These are phyloP conservation scores for Mionectes macconnelli DNA, from an alignment of 2,113 vertebrate species.

Conservation along the genomic window DNA sequence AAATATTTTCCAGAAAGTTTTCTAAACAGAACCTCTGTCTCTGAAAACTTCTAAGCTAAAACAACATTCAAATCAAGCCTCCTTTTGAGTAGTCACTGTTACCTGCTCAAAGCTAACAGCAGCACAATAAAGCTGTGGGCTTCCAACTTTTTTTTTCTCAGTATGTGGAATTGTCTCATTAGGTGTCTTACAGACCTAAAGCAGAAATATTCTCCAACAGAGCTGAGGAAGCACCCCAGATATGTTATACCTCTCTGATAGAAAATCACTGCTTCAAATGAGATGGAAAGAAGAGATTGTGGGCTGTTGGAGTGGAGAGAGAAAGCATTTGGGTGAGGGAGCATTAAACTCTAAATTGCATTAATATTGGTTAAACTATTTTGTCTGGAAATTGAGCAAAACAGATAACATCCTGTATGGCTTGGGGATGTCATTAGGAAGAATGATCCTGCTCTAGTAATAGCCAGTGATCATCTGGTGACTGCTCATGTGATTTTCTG, in stretches of 20 bases:
- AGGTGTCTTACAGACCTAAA: not conserved
- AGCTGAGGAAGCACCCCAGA: not conserved
- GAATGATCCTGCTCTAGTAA: not conserved
- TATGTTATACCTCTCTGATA: not conserved
- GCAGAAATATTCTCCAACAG: not conserved
- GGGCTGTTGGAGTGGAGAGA: slow-evolving; percentile 10
- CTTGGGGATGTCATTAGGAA: slow-evolving; percentile 5
- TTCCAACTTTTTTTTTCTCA: not conserved
- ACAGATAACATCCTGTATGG: not conserved
- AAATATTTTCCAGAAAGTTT: not conserved
- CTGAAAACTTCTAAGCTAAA: not conserved
- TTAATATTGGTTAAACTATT: slow-evolving; percentile 52
- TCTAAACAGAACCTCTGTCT: not conserved
- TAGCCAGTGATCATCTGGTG: not conserved
- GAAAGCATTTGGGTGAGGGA: not conserved
- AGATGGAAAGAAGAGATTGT: slow-evolving; percentile 31
- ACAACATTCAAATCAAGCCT: not conserved
- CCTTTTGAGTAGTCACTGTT: not conserved
- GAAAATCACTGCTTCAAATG: slow-evolving; percentile 34
- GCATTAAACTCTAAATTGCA: slow-evolving; percentile 33
- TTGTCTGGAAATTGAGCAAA: slow-evolving; percentile 49
- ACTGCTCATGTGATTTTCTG: slow-evolving; percentile 21
- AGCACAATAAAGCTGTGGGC: not conserved
- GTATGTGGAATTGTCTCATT: not conserved
- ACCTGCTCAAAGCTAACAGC: not conserved